Conservation (phyloP, 2,888 invertebrate genomes). For the Torymus texanus region DNA sequence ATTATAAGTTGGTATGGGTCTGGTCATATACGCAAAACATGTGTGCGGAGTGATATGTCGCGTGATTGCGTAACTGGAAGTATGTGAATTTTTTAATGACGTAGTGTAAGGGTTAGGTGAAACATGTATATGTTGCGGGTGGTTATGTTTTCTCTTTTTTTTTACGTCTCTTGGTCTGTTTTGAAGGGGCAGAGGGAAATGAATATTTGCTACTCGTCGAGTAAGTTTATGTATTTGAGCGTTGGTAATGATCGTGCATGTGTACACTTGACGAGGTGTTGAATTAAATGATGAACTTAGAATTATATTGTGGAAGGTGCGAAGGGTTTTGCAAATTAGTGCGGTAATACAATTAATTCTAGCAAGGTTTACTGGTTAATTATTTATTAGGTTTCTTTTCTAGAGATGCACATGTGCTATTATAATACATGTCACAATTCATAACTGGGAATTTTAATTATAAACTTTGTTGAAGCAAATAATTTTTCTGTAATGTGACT, state of each 20-base stretch:
- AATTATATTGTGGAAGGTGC: neutral
- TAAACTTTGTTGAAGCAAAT: too few relatives aligned
- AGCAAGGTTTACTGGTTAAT: too few relatives aligned
- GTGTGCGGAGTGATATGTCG: too few relatives aligned
- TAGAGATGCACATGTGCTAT: too few relatives aligned
- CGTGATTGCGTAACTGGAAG: slow-evolving; percentile 23
- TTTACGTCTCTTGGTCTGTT: neutral
- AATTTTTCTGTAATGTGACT: too few relatives aligned
- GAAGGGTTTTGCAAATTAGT: neutral
- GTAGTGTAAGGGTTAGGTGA: neutral
- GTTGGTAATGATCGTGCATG: neutral
- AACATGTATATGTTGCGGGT: neutral
- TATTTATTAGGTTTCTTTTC: too few relatives aligned
- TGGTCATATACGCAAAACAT: neutral
- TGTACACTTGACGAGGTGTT: slow-evolving; percentile 9
- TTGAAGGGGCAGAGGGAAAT: neutral
- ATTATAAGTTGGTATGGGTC: slow-evolving; percentile 9
- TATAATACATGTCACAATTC: too few relatives aligned
- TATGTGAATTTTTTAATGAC: slow-evolving; percentile 41
- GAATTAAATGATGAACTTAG: slow-evolving; percentile 18
- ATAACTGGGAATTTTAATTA: too few relatives aligned
- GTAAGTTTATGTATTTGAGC: slow-evolving; percentile 11
- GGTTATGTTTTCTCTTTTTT: slow-evolving; percentile 5
- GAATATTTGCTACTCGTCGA: slow-evolving; percentile 11
- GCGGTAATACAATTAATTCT: too few relatives aligned